phyloP scores from a whole-genome alignment of 2,888 invertebrate species.

The Drosophila acutilabella region DNA sequence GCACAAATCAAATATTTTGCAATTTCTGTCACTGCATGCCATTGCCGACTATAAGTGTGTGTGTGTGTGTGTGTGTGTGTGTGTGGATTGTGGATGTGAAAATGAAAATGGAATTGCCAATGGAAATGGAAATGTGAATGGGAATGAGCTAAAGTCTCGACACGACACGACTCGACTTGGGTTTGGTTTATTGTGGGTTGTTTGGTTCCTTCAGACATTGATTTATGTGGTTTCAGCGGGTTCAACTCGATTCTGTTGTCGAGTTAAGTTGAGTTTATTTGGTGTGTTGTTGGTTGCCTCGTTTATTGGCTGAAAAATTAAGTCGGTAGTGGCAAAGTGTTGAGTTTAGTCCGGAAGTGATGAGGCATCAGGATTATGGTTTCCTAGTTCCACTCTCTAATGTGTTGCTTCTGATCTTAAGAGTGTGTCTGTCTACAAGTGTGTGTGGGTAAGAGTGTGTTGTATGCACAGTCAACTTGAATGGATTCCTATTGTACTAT shows the following conservation, averaged over 20 bases:
- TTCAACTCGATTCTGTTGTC: constrained; percentile 14
- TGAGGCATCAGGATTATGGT: constrained; percentile 65
- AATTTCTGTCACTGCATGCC: constrained; percentile 73
- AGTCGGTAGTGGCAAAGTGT: constrained; percentile 56
- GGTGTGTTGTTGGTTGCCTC: constrained; percentile 48
- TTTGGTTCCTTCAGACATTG: constrained; percentile 62
- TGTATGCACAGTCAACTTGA: constrained; percentile 1
- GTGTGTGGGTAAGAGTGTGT: neutral
- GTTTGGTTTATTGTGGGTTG: constrained; percentile 43
- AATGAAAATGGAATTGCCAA: constrained; percentile 7
- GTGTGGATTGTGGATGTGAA: constrained; percentile 18
- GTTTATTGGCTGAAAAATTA: constrained; percentile 74
- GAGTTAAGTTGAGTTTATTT: constrained; percentile 36
- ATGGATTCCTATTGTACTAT: constrained; percentile 9
- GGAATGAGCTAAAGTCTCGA: constrained; percentile 6
- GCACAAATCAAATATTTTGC: constrained; percentile 82
- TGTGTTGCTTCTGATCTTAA: constrained; percentile 3
- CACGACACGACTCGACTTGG: constrained; percentile 14
- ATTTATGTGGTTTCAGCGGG: constrained; percentile 72
- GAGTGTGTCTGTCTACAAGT: neutral
- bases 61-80: constrained; percentile 25
- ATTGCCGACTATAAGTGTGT: constrained; percentile 38
- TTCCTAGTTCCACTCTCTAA: constrained; percentile 40
- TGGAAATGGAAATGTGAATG: neutral
- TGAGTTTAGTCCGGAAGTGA: constrained; percentile 51